phyloP scores from a whole-genome alignment of 1,140 invertebrate genomes.

The Trichonephila inaurata region DNA sequence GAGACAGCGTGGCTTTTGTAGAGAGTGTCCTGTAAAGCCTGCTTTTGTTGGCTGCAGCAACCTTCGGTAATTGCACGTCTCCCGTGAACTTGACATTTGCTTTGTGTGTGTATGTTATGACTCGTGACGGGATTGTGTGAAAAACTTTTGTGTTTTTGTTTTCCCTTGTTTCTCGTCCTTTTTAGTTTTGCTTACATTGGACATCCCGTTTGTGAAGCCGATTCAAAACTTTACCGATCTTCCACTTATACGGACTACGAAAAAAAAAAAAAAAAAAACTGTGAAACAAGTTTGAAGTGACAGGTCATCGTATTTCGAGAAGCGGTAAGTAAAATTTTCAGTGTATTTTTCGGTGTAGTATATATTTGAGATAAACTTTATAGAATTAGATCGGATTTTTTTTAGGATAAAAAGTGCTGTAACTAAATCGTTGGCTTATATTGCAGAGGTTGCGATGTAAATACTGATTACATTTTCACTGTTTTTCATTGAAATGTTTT shows the following conservation, averaged over 20 bases:
- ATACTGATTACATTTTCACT: no score
- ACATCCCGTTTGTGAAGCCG: neutral
- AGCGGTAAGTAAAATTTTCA: neutral
- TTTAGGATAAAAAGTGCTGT: no score
- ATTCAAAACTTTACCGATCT: neutral
- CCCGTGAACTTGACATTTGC: conserved; percentile 51
- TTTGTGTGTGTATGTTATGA: neutral
- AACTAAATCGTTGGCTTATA: no score
- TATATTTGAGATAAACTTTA: neutral
- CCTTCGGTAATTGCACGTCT: neutral
- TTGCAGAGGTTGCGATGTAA: no score
- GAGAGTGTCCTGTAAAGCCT: neutral
- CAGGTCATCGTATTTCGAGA: neutral
- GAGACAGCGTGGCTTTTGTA: neutral
- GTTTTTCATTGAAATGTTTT: no score
- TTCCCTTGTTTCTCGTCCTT: neutral
- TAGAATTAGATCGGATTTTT: no score
- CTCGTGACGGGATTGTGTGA: conserved; percentile 9
- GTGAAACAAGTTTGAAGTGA: neutral
- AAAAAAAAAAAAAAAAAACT: neutral
- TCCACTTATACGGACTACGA: neutral
- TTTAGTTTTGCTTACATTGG: neutral
- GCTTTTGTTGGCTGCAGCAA: neutral
- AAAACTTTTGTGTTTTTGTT: neutral
- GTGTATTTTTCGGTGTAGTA: neutral